Evolutionary conservation across 2,888 invertebrate species (phyloP), one percentile per base, ranked within the genome.

Genomic region (Platycheirus albimanus): DNA sequence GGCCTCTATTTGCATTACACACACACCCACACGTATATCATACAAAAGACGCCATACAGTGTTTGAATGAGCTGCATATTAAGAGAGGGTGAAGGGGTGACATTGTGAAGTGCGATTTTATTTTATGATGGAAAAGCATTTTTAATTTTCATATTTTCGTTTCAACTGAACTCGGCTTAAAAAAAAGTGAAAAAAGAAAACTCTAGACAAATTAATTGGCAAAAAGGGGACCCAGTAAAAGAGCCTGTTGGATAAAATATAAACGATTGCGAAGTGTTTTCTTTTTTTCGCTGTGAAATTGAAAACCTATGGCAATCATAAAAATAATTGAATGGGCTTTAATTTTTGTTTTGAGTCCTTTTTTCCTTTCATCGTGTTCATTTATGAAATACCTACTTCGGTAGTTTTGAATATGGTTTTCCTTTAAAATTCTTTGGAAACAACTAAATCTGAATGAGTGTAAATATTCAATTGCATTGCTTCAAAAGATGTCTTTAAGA

Each of bases 81-180:
- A n/a, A n/a, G n/a, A 30, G 63, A 3, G 38, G 17, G 38, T 64
- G 77, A 51, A 71, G 81, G 70, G 81, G 41, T 81, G 81, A 81
- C 77, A 77, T 81, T 66, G 71, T 71, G 41, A 81, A 81, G 77
- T 81, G 81, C 54, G 61, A 77, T 72, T 77, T 77, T 52, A 66
- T 71, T 71, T 70, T 76, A 58, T 76, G 63, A 28, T n/a, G 28
- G 36, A 36, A 33, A 75, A 38, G 38, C 43, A 66, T 49, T 51
- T 75, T 28, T 24, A 28, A 11, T 43, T 38, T 24, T 33, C 2
- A 38, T 20, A 56, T 56, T 20, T 58, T 41, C 43, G 15, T 58
- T 58, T 58, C 43, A 41, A 28, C 41, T 58, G n/a, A 28, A 17
- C 43, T 43, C 0, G 41, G 5, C 24, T 38, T 36, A 38, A 38